Evolutionary conservation across 2,888 invertebrate species (phyloP), one percentile per base, ranked within the genome.

Genomic region (Hirtodrosophila histrioides): DNA sequence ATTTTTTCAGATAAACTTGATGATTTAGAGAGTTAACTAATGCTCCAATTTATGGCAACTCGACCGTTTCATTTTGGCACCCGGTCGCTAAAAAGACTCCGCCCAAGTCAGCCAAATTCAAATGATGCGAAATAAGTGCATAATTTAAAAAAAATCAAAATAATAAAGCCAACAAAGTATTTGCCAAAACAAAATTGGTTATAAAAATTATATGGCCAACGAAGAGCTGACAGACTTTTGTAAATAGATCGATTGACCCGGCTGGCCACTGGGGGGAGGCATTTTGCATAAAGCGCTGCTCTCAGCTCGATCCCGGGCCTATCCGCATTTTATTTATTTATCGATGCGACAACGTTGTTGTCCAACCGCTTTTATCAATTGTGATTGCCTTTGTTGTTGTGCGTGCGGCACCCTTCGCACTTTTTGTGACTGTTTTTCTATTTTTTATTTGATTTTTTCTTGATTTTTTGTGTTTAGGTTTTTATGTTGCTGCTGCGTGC

Each of bases 401-500:
- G 51, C 24, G 62, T 64, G 55, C 37, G 56, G 43, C 50, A 50
- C 61, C 44, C 76, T 50, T 39, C 44, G 37, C 49, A 48, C 41
- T 57, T 17, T 68, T 56, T 41, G 61, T 69, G 53, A 54, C 33
- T 62, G 53, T 55, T 57, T 51, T 75, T 36, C 45, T 51, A 24
- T 39, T 27, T 49, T 33, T 43, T 27, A n/a, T 40, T 1, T 23
- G 43, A 37, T 36, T 29, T 24, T 46, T 27, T 58, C 35, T 29
- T 49, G 23, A 40, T 33, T 45, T 63, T 57, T 51, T 69, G 37
- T 45, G n/a, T 60, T 56, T 79, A 58, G 53, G 45, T 51, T 83
- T 88, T 88, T 81, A 87, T 88, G 63, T 73, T 55, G 63, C 54
- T 55, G 74, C 85, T 77, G 81, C 82, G 78, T 87, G 87, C 83